phyloP scores from a whole-genome alignment of 2,888 invertebrate species.

The Brachycybe producta region DNA sequence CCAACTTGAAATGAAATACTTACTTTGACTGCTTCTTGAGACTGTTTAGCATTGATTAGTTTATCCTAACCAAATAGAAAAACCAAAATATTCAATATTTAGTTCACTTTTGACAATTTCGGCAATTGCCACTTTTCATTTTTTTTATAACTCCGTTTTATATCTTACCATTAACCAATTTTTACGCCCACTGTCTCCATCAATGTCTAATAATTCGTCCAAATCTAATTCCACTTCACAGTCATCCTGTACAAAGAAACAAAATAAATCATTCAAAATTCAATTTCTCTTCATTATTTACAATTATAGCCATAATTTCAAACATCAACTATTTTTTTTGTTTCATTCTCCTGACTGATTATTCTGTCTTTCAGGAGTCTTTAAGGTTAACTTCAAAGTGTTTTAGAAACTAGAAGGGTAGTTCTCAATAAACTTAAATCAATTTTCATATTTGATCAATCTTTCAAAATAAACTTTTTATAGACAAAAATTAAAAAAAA shows the following conservation, averaged over 20 bases:
- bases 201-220: constrained; percentile 89
- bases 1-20: constrained; percentile 32
- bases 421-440: too few species aligned
- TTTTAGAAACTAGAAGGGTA: too few species aligned
- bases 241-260: constrained; percentile 27
- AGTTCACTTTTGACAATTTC: background rate
- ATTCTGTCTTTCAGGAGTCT: too few species aligned
- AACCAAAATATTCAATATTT: background rate
- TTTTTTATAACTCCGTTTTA: background rate
- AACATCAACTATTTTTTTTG: too few species aligned
- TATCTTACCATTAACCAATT: constrained; percentile 33
- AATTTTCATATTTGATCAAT: too few species aligned
- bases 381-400: too few species aligned
- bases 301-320: too few species aligned
- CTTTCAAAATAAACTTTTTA: too few species aligned
- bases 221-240: constrained; percentile 73
- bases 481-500: too few species aligned
- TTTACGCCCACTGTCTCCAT: constrained; percentile 71
- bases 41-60: constrained; percentile 69
- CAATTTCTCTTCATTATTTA: too few species aligned
- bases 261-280: constrained; percentile 3
- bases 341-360: too few species aligned
- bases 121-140: background rate
- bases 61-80: constrained; percentile 44
- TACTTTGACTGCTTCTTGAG: constrained; percentile 74